phyloP scores from a whole-genome alignment of 2,888 invertebrate species.

The Andrena hattorfiana region DNA sequence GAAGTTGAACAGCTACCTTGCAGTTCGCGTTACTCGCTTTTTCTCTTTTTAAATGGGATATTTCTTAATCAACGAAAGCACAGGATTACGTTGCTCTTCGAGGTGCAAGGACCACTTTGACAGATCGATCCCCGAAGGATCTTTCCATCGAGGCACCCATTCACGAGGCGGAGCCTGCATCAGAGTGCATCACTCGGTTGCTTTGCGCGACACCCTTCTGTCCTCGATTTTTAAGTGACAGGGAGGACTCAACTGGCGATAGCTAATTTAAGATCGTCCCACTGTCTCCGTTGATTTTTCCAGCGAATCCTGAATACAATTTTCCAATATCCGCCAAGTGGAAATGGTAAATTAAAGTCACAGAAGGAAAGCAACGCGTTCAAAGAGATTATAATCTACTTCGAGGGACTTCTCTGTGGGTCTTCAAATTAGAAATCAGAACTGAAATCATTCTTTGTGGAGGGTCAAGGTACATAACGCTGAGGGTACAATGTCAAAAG shows the following conservation, averaged over 20 bases:
- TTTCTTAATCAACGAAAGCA: neutral
- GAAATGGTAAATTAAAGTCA: too few relatives aligned
- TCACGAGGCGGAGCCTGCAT: constrained; percentile 40
- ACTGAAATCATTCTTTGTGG: neutral
- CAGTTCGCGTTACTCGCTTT: too few relatives aligned
- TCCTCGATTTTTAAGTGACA: constrained; percentile 61
- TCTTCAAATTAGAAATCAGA: neutral
- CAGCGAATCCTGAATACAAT: neutral
- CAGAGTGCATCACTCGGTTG: constrained; percentile 28
- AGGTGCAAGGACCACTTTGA: neutral
- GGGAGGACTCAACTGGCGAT: constrained; percentile 45
- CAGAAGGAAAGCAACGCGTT: too few relatives aligned
- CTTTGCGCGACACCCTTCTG: constrained; percentile 55
- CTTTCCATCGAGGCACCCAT: constrained; percentile 29
- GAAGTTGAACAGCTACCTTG: too few relatives aligned
- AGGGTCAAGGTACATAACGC: neutral
- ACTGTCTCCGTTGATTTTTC: constrained; percentile 27
- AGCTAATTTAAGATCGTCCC: constrained; percentile 56
- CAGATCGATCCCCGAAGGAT: constrained; percentile 11
- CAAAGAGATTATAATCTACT: neutral
- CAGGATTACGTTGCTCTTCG: neutral
- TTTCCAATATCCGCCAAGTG: neutral
- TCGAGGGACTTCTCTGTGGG: neutral
- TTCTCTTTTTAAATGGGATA: neutral
- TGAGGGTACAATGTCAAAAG: neutral